These are phyloP conservation scores for Dexiosoma caninum DNA, from an alignment of 2,888 invertebrate species.

Conservation along the genomic window DNA sequence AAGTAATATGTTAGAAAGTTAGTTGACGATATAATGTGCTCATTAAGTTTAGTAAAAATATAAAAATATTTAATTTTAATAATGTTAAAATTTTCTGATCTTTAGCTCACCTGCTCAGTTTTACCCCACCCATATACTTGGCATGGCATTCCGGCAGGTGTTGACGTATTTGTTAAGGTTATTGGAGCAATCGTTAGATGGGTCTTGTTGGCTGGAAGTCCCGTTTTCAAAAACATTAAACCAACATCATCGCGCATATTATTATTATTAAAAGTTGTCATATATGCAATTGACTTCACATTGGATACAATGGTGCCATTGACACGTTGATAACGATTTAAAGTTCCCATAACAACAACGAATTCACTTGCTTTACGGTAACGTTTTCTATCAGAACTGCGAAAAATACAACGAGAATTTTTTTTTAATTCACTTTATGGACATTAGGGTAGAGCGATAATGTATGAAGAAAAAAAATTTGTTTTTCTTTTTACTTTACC, in stretches of 20 bases:
- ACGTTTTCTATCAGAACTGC: slow-evolving; percentile 68
- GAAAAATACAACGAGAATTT: neutral
- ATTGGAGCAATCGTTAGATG: slow-evolving; percentile 70
- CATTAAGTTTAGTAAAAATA: too few relatives aligned
- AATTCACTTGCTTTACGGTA: slow-evolving; percentile 73
- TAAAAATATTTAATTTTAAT: too few relatives aligned
- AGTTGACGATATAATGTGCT: too few relatives aligned
- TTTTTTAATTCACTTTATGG: too few relatives aligned
- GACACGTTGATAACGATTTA: slow-evolving; percentile 71
- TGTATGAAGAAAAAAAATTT: too few relatives aligned
- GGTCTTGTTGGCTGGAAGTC: slow-evolving; percentile 66
- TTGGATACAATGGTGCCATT: slow-evolving; percentile 71
- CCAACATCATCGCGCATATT: slow-evolving; percentile 75
- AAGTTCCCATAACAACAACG: slow-evolving; percentile 74
- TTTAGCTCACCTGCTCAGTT: slow-evolving; percentile 68
- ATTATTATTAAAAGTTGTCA: slow-evolving; percentile 70
- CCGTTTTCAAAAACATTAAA: slow-evolving; percentile 70
- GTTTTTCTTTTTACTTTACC: too few relatives aligned
- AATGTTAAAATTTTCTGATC: neutral
- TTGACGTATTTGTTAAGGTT: slow-evolving; percentile 62
- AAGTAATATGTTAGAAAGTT: too few relatives aligned
- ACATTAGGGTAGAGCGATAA: too few relatives aligned
- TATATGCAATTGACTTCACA: slow-evolving; percentile 71
- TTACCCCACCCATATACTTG: slow-evolving; percentile 76
- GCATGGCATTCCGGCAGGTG: slow-evolving; percentile 68